phyloP scores from a whole-genome alignment of 2,797 vertebrate genomes.

The Trachurus trachurus region DNA sequence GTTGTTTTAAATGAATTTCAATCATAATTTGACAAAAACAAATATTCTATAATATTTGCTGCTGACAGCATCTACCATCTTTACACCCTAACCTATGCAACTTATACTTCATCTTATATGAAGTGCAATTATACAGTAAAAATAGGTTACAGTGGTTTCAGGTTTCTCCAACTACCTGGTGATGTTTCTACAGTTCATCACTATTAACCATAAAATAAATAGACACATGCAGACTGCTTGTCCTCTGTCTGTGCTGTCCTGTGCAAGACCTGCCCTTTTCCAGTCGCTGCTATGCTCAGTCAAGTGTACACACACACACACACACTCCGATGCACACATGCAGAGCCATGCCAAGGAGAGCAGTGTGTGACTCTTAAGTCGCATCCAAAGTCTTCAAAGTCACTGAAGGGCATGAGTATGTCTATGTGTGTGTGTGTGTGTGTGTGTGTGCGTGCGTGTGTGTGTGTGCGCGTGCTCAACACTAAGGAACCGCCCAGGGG shows the following conservation, averaged over 20 bases:
- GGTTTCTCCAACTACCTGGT: not conserved
- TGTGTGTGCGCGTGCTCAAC: constrained; percentile 65
- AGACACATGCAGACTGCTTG: constrained; percentile 5
- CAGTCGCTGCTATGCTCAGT: constrained; percentile 62
- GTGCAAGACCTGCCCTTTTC: constrained; percentile 45
- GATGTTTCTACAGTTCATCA: not conserved
- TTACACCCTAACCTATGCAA: too few species aligned
- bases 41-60: not conserved
- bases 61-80: not conserved
- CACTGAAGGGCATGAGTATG: constrained; percentile 27
- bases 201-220: constrained; percentile 2
- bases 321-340: constrained; percentile 42
- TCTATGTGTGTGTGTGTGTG: constrained; percentile 3
- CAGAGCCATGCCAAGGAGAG: constrained; percentile 56
- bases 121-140: not conserved
- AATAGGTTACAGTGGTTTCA: not conserved
- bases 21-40: too few species aligned
- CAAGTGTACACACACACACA: constrained; percentile 52
- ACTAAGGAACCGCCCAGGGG: constrained; percentile 57
- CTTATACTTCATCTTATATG: not conserved
- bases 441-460: constrained; percentile 11
- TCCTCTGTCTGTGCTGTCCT: constrained; percentile 43
- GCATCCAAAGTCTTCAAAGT: constrained; percentile 67
- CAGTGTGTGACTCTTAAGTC: constrained; percentile 54
- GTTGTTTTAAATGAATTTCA: too few species aligned